Evolutionary conservation across 2,888 invertebrate species (phyloP).

Genomic region (Poecilobothrus nobilitatus): DNA sequence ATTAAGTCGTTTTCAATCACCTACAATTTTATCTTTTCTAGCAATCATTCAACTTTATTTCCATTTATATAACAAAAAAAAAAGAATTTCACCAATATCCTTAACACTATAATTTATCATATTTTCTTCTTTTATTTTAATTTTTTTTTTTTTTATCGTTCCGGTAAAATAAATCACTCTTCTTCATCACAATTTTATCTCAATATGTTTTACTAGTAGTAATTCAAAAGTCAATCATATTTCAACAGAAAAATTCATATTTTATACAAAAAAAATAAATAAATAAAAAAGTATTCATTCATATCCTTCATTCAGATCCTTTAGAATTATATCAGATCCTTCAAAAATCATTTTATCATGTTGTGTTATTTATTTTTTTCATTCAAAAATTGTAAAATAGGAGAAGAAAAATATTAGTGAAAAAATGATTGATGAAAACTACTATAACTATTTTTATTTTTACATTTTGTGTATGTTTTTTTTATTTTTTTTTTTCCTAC

Average conservation of each 20-base stretch:
- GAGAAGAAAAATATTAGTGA: too few relatives aligned
- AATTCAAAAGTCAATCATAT: constrained; percentile 6
- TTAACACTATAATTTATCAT: too few relatives aligned
- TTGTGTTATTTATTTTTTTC: background rate
- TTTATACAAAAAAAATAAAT: background rate
- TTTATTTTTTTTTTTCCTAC: too few relatives aligned
- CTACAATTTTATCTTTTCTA: too few relatives aligned
- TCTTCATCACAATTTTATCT: background rate
- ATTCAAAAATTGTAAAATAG: too few relatives aligned
- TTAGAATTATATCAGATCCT: background rate
- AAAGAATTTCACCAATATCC: too few relatives aligned
- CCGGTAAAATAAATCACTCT: background rate
- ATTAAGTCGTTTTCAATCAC: too few relatives aligned
- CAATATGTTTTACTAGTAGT: background rate
- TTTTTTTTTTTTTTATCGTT: background rate
- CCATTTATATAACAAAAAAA: too few relatives aligned
- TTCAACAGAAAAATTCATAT: background rate
- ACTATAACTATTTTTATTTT: background rate
- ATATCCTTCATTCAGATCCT: background rate
- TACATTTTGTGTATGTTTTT: too few relatives aligned
- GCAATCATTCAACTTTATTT: too few relatives aligned
- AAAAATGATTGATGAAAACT: constrained; percentile 2
- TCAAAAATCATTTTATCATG: background rate
- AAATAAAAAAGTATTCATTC: background rate
- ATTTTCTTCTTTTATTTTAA: background rate